Percentiles rank a stretch among this genome's conserved stretches.
Evolutionary conservation across 1,140 invertebrate species (phyloP).

Genomic region (Arctopsyche grandis): DNA sequence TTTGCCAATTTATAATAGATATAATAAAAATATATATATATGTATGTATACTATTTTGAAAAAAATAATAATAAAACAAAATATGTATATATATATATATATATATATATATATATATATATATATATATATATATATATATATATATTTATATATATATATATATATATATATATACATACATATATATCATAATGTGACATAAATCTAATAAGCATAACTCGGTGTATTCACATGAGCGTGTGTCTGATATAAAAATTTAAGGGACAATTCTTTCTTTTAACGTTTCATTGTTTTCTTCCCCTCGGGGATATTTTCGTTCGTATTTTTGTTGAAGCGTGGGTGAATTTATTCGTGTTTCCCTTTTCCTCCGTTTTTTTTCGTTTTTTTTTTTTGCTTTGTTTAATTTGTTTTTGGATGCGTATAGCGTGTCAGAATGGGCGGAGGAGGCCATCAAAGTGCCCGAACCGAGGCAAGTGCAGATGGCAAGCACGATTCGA

Average conservation of each 20-base stretch:
- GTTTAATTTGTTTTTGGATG: neutral
- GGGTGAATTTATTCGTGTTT: conserved; percentile 4
- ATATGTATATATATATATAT: neutral
- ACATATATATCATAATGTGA: neutral
- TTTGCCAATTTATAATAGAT: too few species aligned
- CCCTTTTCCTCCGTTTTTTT: neutral
- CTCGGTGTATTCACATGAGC: neutral
- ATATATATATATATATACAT: conserved; percentile 22
- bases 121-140: neutral
- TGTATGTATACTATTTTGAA: too few species aligned
- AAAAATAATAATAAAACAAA: too few species aligned
- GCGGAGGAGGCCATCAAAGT: neutral
- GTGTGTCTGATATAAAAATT: neutral
- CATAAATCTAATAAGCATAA: neutral
- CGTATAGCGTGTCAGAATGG: neutral
- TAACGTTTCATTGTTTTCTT: too few species aligned
- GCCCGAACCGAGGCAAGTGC: neutral
- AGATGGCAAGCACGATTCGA: neutral
- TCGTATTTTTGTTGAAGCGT: neutral
- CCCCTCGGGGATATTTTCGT: too few species aligned
- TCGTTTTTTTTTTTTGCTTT: neutral
- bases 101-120: neutral
- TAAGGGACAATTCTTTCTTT: too few species aligned
- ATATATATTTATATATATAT: conserved; percentile 23
- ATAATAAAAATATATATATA: too few species aligned